These are phyloP conservation scores for Leuciscus waleckii DNA, from an alignment of 2,797 vertebrate species.

Conservation along the genomic window DNA sequence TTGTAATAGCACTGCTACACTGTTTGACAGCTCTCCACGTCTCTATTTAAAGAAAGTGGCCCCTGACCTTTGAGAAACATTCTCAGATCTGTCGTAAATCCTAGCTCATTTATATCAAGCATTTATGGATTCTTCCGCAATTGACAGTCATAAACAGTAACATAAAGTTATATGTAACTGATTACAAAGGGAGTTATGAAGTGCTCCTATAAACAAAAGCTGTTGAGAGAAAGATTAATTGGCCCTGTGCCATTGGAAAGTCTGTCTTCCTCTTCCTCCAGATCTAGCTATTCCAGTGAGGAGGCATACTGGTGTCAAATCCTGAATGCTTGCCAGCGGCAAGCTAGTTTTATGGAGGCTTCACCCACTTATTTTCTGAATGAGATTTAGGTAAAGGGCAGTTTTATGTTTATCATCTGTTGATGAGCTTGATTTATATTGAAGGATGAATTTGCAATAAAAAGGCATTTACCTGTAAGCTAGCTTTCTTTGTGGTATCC, in stretches of 20 bases:
- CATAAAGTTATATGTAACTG: slow-evolving; percentile 71
- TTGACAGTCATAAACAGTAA: slow-evolving; percentile 70
- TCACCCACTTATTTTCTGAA: slow-evolving; percentile 18
- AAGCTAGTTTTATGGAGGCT: slow-evolving; percentile 3
- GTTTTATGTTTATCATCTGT: slow-evolving; percentile 9
- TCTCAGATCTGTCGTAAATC: neutral
- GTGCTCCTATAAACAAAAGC: slow-evolving; percentile 34
- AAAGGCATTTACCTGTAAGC: neutral
- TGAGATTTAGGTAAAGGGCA: slow-evolving; percentile 7
- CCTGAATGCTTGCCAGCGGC: slow-evolving; percentile 5
- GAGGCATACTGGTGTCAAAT: slow-evolving; percentile 13
- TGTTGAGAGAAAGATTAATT: slow-evolving; percentile 38
- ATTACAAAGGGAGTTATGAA: slow-evolving; percentile 65
- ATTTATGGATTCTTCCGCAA: slow-evolving; percentile 48
- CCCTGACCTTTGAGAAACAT: neutral
- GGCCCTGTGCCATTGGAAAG: slow-evolving; percentile 38
- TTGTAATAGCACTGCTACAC: neutral
- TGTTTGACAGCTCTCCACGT: neutral
- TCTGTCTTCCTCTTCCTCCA: slow-evolving; percentile 33
- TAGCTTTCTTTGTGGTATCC: neutral
- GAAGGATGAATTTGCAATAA: slow-evolving; percentile 5
- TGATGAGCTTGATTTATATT: slow-evolving; percentile 2
- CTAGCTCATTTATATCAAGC: slow-evolving; percentile 1
- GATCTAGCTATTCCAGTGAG: neutral
- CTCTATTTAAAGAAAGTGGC: neutral